Base-by-base conservation (phyloP, 2,888 invertebrate genomes). In the Xanthostigma xanthostigma region DNA sequence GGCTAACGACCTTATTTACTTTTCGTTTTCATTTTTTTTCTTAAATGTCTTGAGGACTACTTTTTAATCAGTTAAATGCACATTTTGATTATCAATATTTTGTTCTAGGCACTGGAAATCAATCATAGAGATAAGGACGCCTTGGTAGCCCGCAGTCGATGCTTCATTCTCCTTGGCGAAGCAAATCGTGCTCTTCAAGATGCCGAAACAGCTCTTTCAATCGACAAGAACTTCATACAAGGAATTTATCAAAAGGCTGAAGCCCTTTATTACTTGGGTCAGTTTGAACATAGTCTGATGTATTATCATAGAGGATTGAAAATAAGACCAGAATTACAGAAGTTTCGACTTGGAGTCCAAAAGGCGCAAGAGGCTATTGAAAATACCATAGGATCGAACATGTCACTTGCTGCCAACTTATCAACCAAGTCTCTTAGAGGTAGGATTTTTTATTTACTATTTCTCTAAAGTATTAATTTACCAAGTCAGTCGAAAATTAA, bases 301-400 rank as follows among this genome's bases (percentile, higher is more conserved):
- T 91, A 83, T 61, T 94, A 88, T 61, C 91, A 94, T 64, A 75
- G 92, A 27, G 95, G 94, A 0, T 70, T 88, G 53, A 78, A 84
- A 37, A 77, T 87, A 27, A 75, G 94, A 4, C 90, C 92, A 0
- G 93, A 95, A 58, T 72, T 89, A 50, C 83, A 82, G 45, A 77
- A 78, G 49, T 81, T 82, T 59, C 75, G 84, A 50, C 72, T 85
- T 36, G 89, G 91, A 8, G 86, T 94, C 0, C 91, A 92, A 60
- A 94, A 95, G 64, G 87, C 89, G 0, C 88, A 90, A 70, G 91
- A 94, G 64, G 93, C 94, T 9, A 94, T 95, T 55, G 85, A 91
- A 64, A 92, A 91, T 62, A 86, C 92, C 1, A 85, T 95, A 46
- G 85, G 85, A 49, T 71, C 59, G 8, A 54, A 54, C 9, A 56